A percentile compares a stretch with the other conserved stretches of the same genome.
phyloP scores from a whole-genome alignment of 2,113 vertebrate genomes.

The Nothoprocta perdicaria region DNA sequence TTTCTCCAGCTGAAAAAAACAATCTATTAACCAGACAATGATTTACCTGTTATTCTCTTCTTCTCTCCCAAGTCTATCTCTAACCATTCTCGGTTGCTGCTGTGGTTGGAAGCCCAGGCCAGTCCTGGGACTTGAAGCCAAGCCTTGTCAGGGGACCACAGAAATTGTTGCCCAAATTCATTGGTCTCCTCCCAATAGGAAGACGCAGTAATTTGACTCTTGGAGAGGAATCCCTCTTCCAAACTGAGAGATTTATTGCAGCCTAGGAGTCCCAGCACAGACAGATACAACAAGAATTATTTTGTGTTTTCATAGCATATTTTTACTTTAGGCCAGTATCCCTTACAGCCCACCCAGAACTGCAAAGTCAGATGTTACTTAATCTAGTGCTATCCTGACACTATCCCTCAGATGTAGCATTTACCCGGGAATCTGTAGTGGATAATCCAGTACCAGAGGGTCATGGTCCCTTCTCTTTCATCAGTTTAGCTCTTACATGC shows the following conservation, averaged over 20 bases:
- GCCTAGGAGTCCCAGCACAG: conserved; percentile 69
- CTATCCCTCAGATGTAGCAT: conserved; percentile 33
- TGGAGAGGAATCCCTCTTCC: conserved; percentile 64
- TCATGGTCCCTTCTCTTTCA: not conserved
- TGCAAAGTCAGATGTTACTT: conserved; percentile 42
- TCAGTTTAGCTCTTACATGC: not conserved
- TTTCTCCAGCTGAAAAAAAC: not conserved
- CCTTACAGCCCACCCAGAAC: conserved; percentile 54
- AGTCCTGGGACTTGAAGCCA: conserved; percentile 65
- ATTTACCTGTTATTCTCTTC: conserved; percentile 84
- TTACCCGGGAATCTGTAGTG: conserved; percentile 23
- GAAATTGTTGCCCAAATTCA: conserved; percentile 60
- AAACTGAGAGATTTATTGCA: conserved; percentile 78
- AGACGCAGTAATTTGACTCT: conserved; percentile 74
- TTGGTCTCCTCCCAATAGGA: conserved; percentile 77
- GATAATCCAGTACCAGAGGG: not conserved
- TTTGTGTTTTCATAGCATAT: conserved; percentile 47
- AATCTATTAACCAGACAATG: not conserved
- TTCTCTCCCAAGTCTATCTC: conserved; percentile 87
- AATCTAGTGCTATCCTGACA: conserved; percentile 39
- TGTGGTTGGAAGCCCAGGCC: conserved; percentile 78
- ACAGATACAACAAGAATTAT: conserved; percentile 39
- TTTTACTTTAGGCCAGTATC: conserved; percentile 64
- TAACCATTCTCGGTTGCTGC: conserved; percentile 75
- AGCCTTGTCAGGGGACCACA: conserved; percentile 76